These are phyloP conservation scores for Penaeus monodon DNA, from an alignment of 2,888 invertebrate genomes.

Conservation along the genomic window DNA sequence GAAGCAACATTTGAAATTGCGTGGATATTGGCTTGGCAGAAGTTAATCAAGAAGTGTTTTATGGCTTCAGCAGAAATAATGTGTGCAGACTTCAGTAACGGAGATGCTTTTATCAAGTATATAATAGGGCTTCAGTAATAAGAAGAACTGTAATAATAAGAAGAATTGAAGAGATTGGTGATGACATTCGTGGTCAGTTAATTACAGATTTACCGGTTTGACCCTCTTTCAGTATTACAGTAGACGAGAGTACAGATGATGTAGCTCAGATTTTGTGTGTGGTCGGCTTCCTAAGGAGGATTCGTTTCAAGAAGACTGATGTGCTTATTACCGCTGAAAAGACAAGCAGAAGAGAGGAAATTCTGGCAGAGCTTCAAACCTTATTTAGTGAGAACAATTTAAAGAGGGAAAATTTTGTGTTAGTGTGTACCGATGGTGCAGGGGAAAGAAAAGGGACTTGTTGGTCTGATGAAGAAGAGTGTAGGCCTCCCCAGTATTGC, in stretches of 20 bases:
- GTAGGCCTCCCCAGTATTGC: neutral
- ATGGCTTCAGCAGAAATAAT: constrained; percentile 31
- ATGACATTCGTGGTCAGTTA: too few relatives aligned
- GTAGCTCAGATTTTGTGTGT: constrained; percentile 24
- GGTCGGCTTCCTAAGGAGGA: constrained; percentile 16
- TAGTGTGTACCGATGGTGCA: too few relatives aligned
- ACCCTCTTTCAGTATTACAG: too few relatives aligned
- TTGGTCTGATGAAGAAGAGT: constrained; percentile 37
- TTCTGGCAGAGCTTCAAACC: neutral
- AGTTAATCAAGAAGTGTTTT: constrained; percentile 21
- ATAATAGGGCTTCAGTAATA: too few relatives aligned
- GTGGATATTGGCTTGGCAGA: too few relatives aligned
- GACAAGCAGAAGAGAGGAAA: constrained; percentile 28
- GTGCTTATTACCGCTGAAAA: constrained; percentile 29
- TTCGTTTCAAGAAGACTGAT: constrained; percentile 19
- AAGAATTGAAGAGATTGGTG: neutral
- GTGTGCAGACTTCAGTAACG: constrained; percentile 26
- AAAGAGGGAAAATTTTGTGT: too few relatives aligned
- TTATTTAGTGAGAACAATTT: neutral
- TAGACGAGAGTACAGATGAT: neutral
- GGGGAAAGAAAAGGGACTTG: constrained; percentile 17
- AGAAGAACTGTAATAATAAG: too few relatives aligned
- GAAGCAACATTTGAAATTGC: too few relatives aligned
- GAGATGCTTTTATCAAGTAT: too few relatives aligned
- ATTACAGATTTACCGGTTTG: too few relatives aligned